Percentiles rank a stretch among this genome's conserved stretches.
phyloP scores from a whole-genome alignment of 2,888 invertebrate species.

The Orchesellides sinensis region DNA sequence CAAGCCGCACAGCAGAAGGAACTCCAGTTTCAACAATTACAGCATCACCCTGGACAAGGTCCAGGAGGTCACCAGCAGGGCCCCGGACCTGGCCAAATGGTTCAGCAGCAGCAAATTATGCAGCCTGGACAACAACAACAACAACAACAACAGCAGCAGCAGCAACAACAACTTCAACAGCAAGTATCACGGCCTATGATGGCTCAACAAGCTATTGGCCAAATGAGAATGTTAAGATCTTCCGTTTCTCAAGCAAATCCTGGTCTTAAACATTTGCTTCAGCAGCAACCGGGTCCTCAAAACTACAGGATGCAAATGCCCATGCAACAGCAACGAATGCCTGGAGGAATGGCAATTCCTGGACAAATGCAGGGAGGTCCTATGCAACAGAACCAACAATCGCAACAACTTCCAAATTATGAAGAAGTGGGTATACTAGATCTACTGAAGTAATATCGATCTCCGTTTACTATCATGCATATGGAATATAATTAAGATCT shows the following conservation, averaged over 20 bases:
- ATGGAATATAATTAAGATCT: neutral
- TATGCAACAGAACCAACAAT: conserved; percentile 48
- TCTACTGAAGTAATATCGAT: conserved; percentile 77
- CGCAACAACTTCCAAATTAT: conserved; percentile 78
- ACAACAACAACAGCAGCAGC: conserved; percentile 80
- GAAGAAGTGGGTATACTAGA: conserved; percentile 79
- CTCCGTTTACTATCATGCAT: too few relatives aligned
- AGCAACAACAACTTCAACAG: conserved; percentile 80
- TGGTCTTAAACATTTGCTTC: conserved; percentile 87
- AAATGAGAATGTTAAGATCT: conserved; percentile 86
- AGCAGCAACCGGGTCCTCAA: conserved; percentile 79
- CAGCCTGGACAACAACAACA: conserved; percentile 80
- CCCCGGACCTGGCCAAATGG: conserved; percentile 55
- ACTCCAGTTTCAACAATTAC: conserved; percentile 81
- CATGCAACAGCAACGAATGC: conserved; percentile 77
- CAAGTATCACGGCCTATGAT: conserved; percentile 77
- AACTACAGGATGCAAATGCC: conserved; percentile 76
- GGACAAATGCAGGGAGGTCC: conserved; percentile 59
- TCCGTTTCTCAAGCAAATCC: conserved; percentile 85
- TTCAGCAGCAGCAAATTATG: conserved; percentile 40
- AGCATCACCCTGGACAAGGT: conserved; percentile 50
- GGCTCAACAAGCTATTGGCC: conserved; percentile 75
- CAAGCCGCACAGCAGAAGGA: conserved; percentile 89
- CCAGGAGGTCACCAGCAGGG: conserved; percentile 8
- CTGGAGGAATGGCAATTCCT: conserved; percentile 36